Base-by-base conservation (phyloP, 1,140 invertebrate genomes). In the Dryas iulia region DNA sequence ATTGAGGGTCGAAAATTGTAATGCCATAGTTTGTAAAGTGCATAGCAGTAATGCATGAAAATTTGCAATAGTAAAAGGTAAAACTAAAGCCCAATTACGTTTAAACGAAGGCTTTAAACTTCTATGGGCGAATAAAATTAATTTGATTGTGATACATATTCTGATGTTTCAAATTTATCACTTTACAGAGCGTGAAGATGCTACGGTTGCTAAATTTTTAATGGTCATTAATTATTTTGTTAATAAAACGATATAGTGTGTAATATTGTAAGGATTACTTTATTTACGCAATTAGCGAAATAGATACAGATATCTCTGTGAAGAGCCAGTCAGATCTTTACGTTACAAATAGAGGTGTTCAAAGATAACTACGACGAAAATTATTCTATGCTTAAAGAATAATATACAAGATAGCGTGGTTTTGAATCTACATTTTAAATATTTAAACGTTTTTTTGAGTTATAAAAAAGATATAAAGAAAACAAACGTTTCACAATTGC, bases 1-100 rank as follows among this genome's bases (percentile, higher is more conserved):
- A 69, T 62, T 54, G 53, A 47, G 53, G 66, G 66, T 58, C 58
- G 66, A 69, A 69, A 69, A 62, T 62, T 58, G 74, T 73, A 78
- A 82, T 72, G 61, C 68, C 69, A 74, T 61, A 67, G 77, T 79
- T 80, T 72, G 74, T 61, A 80, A 78, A 79, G 73, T 73, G 73
- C 69, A 62, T 58, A 62, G 59, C 59, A 80, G 68, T 66, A 77
- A 82, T 78, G 66, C 66, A 75, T 71, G 74, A 69, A 69, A 69
- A 76, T 77, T 69, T 77, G 78, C 78, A 82, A 82, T 66, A 73
- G 59, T 69, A 66, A 73, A 59, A 66, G 54, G 59, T 47, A 47
- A 47, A 47, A 47, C 39, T 47, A 47, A 21, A 21, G 6, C 10
- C 8, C 7, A 47, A 21, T 21, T 47, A 47, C 39, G 14, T 47